These are phyloP conservation scores for Bombylius discolor DNA, from an alignment of 2,888 invertebrate genomes.

Conservation along the genomic window DNA sequence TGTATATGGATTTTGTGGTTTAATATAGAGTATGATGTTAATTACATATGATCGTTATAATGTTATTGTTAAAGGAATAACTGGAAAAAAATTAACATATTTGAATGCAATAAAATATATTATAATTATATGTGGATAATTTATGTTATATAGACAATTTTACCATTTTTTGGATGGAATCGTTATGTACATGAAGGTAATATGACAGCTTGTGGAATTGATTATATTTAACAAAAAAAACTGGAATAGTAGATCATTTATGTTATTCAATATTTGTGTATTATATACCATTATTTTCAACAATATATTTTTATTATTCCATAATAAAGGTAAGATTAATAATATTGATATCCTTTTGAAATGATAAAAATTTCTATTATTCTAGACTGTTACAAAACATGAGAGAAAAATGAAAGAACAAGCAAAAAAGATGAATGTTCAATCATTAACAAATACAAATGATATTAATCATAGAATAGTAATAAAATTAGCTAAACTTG, in stretches of 20 bases:
- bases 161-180: conserved; percentile 44
- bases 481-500: conserved; percentile 43
- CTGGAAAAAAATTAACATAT: conserved; percentile 40
- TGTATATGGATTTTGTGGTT: conserved; percentile 73
- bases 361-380: conserved; percentile 12
- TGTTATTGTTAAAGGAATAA: conserved; percentile 44
- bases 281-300: conserved; percentile 39
- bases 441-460: conserved; percentile 41
- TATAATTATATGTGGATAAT: conserved; percentile 40
- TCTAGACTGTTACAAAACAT: conserved; percentile 41
- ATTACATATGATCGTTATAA: conserved; percentile 46
- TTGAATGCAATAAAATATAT: conserved; percentile 37
- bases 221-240: conserved; percentile 40
- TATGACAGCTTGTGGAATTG: conserved; percentile 45
- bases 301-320: conserved; percentile 45
- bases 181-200: conserved; percentile 50
- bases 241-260: conserved; percentile 38
- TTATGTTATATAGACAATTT: conserved; percentile 38
- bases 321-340: conserved; percentile 38
- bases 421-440: conserved; percentile 47
- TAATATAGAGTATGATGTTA: conserved; percentile 45
- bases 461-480: conserved; percentile 38
- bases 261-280: conserved; percentile 38
- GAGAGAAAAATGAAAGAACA: conserved; percentile 43
- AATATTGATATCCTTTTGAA: not conserved